Conservation (phyloP, 2,113 vertebrate species). For the Benitochromis conjunctus region DNA sequence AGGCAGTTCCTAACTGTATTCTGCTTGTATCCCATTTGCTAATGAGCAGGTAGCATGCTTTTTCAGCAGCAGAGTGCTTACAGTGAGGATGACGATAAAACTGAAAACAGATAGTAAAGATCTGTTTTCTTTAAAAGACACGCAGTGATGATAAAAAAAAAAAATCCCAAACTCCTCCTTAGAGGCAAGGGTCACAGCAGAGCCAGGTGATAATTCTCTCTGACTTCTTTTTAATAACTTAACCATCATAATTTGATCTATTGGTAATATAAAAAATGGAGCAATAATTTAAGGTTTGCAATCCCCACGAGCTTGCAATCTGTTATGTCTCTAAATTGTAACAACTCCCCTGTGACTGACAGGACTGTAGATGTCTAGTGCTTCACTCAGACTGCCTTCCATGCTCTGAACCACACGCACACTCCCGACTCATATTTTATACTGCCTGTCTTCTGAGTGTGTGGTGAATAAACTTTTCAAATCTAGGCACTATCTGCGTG, state of each 20-base stretch:
- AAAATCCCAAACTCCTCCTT: background rate
- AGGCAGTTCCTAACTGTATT: background rate
- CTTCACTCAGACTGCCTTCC: background rate
- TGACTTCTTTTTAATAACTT: background rate
- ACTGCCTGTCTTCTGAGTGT: conserved; percentile 36
- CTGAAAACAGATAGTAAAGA: background rate
- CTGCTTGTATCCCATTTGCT: background rate
- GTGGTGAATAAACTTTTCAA: conserved; percentile 67
- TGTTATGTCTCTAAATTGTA: background rate
- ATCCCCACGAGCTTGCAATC: background rate
- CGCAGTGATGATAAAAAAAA: background rate
- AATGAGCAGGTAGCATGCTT: background rate
- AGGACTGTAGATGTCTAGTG: background rate
- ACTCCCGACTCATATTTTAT: conserved; percentile 36
- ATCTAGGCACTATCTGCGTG: conserved; percentile 58
- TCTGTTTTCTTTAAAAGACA: background rate
- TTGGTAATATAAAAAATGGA: background rate
- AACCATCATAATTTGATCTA: background rate
- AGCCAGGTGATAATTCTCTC: background rate
- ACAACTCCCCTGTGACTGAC: background rate
- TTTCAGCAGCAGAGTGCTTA: background rate
- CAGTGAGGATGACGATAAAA: background rate
- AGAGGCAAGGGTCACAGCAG: background rate
- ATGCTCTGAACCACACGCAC: background rate
- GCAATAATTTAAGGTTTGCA: background rate